These are phyloP conservation scores for Datnioides undecimradiatus DNA, from an alignment of 2,113 vertebrate genomes.

Conservation along the genomic window DNA sequence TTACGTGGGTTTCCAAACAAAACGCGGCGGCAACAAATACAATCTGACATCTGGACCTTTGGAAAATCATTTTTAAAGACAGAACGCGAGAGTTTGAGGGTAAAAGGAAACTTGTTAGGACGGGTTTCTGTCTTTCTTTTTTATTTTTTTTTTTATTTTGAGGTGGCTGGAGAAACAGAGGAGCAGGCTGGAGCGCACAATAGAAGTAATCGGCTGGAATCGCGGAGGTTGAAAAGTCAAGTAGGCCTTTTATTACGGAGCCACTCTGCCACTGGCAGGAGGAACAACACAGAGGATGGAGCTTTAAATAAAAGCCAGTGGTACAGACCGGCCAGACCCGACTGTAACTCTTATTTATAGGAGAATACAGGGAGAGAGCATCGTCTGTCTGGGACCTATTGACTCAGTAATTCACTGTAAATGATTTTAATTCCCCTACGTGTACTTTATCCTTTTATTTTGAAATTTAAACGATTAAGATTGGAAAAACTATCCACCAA, in stretches of 20 bases:
- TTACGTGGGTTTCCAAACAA: not conserved
- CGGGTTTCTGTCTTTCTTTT: not conserved
- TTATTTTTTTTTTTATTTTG: not conserved
- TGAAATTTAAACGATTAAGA: not conserved
- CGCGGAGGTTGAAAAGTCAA: slow-evolving; percentile 86
- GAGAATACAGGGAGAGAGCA: not conserved
- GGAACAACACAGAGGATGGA: slow-evolving; percentile 23
- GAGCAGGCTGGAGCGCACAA: slow-evolving; percentile 60
- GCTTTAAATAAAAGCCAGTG: slow-evolving; percentile 35
- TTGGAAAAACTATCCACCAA: too few relatives aligned
- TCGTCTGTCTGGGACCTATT: not conserved
- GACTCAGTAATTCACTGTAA: not conserved
- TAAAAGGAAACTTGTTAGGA: slow-evolving; percentile 30
- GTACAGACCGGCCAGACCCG: not conserved
- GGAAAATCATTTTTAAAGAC: too few relatives aligned
- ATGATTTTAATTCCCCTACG: not conserved
- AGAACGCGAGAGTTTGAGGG: not conserved
- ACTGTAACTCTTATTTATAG: not conserved
- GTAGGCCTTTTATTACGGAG: slow-evolving; percentile 73
- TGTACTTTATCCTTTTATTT: not conserved
- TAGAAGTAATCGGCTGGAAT: slow-evolving; percentile 81
- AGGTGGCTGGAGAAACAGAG: slow-evolving; percentile 3
- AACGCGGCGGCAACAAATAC: not conserved
- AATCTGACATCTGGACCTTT: not conserved
- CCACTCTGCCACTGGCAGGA: slow-evolving; percentile 40